phyloP scores from a whole-genome alignment of 2,797 vertebrate species.

The Paguma larvata region DNA sequence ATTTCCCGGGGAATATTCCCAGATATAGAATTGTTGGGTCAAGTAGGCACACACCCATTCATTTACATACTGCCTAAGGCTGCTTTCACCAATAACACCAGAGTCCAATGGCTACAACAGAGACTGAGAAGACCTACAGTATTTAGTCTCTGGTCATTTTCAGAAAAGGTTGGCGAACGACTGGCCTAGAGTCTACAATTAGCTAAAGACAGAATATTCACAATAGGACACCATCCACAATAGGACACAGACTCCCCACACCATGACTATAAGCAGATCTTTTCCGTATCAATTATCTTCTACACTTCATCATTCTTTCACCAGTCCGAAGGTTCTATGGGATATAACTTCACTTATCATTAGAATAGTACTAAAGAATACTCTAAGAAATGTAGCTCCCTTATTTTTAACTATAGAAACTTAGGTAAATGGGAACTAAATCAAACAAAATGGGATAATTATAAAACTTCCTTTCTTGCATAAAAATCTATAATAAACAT shows the following conservation, averaged over 20 bases:
- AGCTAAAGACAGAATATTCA: not conserved
- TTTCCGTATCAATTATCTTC: not conserved
- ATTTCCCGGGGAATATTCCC: constrained; percentile 34
- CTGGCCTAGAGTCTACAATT: not conserved
- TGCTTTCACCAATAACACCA: not conserved
- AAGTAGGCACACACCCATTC: not conserved
- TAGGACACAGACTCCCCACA: not conserved
- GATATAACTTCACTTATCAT: not conserved
- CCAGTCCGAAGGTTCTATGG: not conserved
- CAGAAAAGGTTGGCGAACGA: not conserved
- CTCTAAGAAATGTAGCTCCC: constrained; percentile 43
- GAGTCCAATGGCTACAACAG: not conserved
- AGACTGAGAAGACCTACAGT: not conserved
- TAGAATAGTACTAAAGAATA: constrained; percentile 47
- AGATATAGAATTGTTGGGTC: not conserved
- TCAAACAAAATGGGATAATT: constrained; percentile 50
- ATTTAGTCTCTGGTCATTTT: not conserved
- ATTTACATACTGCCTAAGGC: not conserved
- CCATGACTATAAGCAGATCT: not conserved
- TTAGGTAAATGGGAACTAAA: constrained; percentile 42
- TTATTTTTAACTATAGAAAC: constrained; percentile 66
- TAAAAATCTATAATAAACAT: constrained; percentile 32
- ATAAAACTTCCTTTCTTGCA: constrained; percentile 44
- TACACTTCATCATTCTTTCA: not conserved
- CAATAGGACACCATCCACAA: not conserved